Conservation (phyloP, 2,888 invertebrate genomes). For the Lagria hirta region DNA sequence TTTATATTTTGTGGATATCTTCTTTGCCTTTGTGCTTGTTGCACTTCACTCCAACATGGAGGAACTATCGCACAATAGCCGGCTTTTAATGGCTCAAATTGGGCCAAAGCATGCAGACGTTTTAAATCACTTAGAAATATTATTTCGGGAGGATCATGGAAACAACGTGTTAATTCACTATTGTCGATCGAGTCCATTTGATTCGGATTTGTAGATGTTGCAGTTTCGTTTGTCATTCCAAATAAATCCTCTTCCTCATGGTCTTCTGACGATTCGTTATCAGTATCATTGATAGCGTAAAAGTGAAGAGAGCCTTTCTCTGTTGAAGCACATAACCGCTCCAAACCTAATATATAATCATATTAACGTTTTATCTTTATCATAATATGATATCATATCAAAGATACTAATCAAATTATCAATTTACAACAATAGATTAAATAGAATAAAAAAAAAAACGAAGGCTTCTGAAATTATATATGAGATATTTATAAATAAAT, state of each 20-base stretch:
- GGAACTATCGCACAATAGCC: constrained; percentile 86
- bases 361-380: too few relatives aligned
- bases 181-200: constrained; percentile 39
- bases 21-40: constrained; percentile 87
- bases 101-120: constrained; percentile 71
- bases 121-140: constrained; percentile 52
- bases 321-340: constrained; percentile 82
- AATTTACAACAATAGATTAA: too few relatives aligned
- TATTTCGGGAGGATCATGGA: constrained; percentile 45
- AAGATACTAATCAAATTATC: too few relatives aligned
- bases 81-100: constrained; percentile 70
- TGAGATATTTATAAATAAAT: too few relatives aligned
- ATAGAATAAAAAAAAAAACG: too few relatives aligned
- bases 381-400: constrained; percentile 3
- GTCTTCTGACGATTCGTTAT: constrained; percentile 72
- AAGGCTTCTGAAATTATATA: too few relatives aligned
- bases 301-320: constrained; percentile 80
- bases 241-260: constrained; percentile 68
- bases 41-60: constrained; percentile 90
- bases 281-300: constrained; percentile 72
- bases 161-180: constrained; percentile 42
- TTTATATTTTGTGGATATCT: constrained; percentile 82
- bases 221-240: constrained; percentile 25
- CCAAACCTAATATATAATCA: too few relatives aligned
- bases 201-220: constrained; percentile 18